phyloP scores from a whole-genome alignment of 2,113 vertebrate species.

The Odontophorus gujanensis region DNA sequence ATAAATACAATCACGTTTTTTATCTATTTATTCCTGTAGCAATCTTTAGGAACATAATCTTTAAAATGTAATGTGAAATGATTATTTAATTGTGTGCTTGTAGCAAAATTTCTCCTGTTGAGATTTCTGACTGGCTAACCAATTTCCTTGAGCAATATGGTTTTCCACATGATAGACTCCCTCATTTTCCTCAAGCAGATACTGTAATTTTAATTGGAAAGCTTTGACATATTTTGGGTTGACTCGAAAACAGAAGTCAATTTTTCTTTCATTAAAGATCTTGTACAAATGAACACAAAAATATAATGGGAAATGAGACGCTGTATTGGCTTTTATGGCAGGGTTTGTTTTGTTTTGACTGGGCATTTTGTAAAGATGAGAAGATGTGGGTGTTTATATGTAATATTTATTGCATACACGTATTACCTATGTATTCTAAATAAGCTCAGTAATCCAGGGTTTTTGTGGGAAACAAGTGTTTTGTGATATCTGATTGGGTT shows the following conservation, averaged over 20 bases:
- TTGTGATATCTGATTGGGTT: neutral
- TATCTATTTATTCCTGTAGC: slow-evolving; percentile 19
- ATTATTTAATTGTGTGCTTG: slow-evolving; percentile 55
- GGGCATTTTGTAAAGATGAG: neutral
- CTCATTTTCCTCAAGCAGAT: slow-evolving; percentile 43
- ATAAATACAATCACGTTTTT: slow-evolving; percentile 1
- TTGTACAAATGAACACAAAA: slow-evolving; percentile 1
- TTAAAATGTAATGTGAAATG: slow-evolving; percentile 39
- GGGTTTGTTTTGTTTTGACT: neutral
- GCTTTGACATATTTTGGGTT: slow-evolving; percentile 8
- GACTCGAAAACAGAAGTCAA: slow-evolving; percentile 19
- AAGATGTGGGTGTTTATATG: neutral
- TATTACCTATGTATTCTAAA: neutral
- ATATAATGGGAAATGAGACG: neutral
- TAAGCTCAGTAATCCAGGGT: neutral
- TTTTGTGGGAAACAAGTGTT: neutral
- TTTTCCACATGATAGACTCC: slow-evolving; percentile 51
- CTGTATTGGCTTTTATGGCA: neutral
- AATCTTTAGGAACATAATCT: slow-evolving; percentile 34
- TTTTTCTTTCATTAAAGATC: slow-evolving; percentile 34
- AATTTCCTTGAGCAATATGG: slow-evolving; percentile 40
- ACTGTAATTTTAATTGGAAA: slow-evolving; percentile 59
- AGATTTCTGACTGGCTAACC: slow-evolving; percentile 39
- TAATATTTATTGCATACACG: neutral
- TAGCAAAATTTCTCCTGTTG: slow-evolving; percentile 17